phyloP scores from a whole-genome alignment of 1,140 invertebrate species.

The Procambarus virginalis region DNA sequence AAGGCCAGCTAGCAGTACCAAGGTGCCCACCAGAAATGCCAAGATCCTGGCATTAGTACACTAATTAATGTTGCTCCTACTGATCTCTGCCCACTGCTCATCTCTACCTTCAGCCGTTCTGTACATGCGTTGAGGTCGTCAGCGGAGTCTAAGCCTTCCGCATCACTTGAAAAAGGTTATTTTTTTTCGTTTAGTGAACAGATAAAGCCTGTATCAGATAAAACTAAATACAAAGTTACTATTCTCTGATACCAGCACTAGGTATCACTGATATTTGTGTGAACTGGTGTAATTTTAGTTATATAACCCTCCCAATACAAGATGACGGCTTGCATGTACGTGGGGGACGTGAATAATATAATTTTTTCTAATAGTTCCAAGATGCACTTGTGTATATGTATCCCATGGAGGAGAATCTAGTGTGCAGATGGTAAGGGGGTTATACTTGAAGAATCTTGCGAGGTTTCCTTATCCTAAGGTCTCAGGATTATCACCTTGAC shows the following conservation, averaged over 20 bases:
- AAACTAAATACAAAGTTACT: slow-evolving; percentile 33
- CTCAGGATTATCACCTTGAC: slow-evolving; percentile 51
- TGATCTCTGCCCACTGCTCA: slow-evolving; percentile 6
- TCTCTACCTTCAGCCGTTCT: slow-evolving; percentile 19
- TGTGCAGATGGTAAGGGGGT: slow-evolving; percentile 32
- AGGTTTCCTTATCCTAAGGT: slow-evolving; percentile 62
- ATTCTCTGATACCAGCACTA: slow-evolving; percentile 51
- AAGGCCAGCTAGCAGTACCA: neutral
- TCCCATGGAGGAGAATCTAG: slow-evolving; percentile 27
- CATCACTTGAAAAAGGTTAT: slow-evolving; percentile 22
- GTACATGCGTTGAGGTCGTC: slow-evolving; percentile 10
- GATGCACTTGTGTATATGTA: slow-evolving; percentile 33
- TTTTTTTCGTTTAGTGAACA: slow-evolving; percentile 4
- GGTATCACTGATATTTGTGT: slow-evolving; percentile 33
- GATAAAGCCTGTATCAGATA: slow-evolving; percentile 30
- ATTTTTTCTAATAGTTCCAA: neutral
- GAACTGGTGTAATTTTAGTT: neutral
- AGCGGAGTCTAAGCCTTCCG: slow-evolving; percentile 30
- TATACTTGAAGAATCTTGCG: slow-evolving; percentile 54
- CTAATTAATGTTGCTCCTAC: neutral
- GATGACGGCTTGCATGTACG: slow-evolving; percentile 53
- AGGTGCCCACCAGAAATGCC: slow-evolving; percentile 6
- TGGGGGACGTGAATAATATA: slow-evolving; percentile 20
- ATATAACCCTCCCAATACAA: slow-evolving; percentile 15
- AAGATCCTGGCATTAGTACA: slow-evolving; percentile 6